These are phyloP conservation scores for Margarornis squamiger DNA, from an alignment of 2,797 vertebrate genomes.

Conservation along the genomic window DNA sequence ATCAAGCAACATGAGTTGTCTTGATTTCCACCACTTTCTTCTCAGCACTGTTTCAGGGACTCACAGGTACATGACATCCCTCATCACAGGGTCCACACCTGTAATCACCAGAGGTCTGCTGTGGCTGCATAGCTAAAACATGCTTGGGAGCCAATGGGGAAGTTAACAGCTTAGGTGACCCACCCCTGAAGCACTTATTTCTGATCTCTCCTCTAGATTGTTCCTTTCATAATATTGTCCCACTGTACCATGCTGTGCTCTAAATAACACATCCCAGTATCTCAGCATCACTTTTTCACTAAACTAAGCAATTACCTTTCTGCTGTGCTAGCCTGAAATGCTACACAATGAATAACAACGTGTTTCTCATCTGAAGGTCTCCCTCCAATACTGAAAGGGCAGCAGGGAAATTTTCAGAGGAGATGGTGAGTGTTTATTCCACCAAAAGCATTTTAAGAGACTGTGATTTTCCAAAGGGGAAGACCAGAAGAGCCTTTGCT, in stretches of 20 bases:
- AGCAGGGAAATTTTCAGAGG: background rate
- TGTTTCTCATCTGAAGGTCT: background rate
- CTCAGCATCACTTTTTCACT: background rate
- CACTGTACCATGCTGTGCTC: background rate
- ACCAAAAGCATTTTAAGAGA: background rate
- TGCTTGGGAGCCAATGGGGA: background rate
- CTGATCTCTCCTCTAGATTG: constrained; percentile 16
- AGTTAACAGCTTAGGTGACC: background rate
- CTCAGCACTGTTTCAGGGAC: background rate
- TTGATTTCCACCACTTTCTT: background rate
- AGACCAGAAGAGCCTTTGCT: background rate
- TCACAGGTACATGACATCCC: background rate
- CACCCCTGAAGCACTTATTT: background rate
- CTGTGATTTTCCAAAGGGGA: background rate
- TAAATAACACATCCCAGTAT: constrained; percentile 27
- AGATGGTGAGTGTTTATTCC: background rate
- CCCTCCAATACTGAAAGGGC: background rate
- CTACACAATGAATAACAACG: background rate
- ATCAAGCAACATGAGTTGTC: background rate
- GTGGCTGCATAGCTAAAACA: background rate
- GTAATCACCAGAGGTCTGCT: background rate
- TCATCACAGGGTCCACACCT: accelerated
- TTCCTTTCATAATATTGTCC: constrained; percentile 19
- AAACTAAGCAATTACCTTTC: constrained; percentile 41
- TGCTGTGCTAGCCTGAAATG: background rate